Conservation (phyloP, 2,888 invertebrate species). For the Orthonevra nobilis region DNA sequence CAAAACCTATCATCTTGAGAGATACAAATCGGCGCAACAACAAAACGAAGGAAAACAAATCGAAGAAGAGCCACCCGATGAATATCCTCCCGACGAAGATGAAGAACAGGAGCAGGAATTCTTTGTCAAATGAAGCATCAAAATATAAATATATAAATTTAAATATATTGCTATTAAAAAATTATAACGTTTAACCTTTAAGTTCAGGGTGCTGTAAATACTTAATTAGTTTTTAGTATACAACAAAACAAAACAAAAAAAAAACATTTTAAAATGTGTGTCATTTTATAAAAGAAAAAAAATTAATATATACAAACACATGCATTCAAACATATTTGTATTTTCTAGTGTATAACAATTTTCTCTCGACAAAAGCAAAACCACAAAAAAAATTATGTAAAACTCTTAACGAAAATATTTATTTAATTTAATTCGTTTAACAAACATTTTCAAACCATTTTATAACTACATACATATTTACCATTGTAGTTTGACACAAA, state of each 20-base stretch:
- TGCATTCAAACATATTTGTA: constrained; percentile 52
- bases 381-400: constrained; percentile 3
- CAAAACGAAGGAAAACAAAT: constrained; percentile 11
- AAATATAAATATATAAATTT: too few relatives aligned
- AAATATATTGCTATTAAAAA: too few relatives aligned
- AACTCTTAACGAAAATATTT: constrained; percentile 41
- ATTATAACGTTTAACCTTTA: constrained; percentile 14
- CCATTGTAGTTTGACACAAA: constrained; percentile 46
- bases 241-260: constrained; percentile 10
- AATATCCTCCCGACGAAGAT: constrained; percentile 16
- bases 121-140: constrained; percentile 44
- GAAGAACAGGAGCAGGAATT: constrained; percentile 47
- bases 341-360: constrained; percentile 57
- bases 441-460: constrained; percentile 43
- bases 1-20: constrained; percentile 9
- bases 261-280: constrained; percentile 35
- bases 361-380: constrained; percentile 31
- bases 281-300: constrained; percentile 25
- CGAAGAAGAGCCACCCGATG: constrained; percentile 24
- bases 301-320: constrained; percentile 24
- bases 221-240: constrained; percentile 61
- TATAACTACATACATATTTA: constrained; percentile 21
- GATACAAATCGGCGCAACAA: constrained; percentile 21
- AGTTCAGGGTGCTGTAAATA: constrained; percentile 69
- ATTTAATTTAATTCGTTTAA: constrained; percentile 56